phyloP scores from a whole-genome alignment of 1,140 invertebrate genomes.

The Bombus cullumanus region DNA sequence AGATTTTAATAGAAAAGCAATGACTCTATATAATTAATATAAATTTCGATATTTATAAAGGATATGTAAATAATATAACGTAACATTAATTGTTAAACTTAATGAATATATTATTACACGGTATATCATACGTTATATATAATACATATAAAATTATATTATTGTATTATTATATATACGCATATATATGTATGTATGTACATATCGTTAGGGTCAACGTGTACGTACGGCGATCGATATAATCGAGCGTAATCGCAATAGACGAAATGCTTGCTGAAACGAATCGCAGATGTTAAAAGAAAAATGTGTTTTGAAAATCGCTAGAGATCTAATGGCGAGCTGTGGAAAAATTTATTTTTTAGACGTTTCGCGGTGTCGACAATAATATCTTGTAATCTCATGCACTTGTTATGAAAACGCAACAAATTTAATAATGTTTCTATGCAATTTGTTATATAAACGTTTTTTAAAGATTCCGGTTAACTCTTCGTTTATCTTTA shows the following conservation, averaged over 20 bases:
- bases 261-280: neutral
- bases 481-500: conserved; percentile 49
- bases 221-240: conserved; percentile 49
- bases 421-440: conserved; percentile 37
- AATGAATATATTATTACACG: neutral
- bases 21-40: conserved; percentile 6
- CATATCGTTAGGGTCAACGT: conserved; percentile 32
- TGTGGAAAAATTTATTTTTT: conserved; percentile 50
- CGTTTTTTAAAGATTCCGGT: neutral
- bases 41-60: conserved; percentile 10
- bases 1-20: conserved; percentile 28
- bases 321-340: conserved; percentile 19
- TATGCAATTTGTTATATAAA: neutral
- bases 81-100: conserved; percentile 5
- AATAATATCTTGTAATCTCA: conserved; percentile 60
- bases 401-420: conserved; percentile 61
- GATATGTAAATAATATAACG: conserved; percentile 25
- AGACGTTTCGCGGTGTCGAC: conserved; percentile 44
- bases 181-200: conserved; percentile 51
- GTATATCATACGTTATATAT: conserved; percentile 5
- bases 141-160: neutral
- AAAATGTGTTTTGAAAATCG: conserved; percentile 10
- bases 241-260: conserved; percentile 20
- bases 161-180: conserved; percentile 28
- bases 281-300: neutral